A percentile compares a stretch with the other conserved stretches of the same genome.
phyloP scores from a whole-genome alignment of 2,797 vertebrate genomes.

The Enteromius mattozi region DNA sequence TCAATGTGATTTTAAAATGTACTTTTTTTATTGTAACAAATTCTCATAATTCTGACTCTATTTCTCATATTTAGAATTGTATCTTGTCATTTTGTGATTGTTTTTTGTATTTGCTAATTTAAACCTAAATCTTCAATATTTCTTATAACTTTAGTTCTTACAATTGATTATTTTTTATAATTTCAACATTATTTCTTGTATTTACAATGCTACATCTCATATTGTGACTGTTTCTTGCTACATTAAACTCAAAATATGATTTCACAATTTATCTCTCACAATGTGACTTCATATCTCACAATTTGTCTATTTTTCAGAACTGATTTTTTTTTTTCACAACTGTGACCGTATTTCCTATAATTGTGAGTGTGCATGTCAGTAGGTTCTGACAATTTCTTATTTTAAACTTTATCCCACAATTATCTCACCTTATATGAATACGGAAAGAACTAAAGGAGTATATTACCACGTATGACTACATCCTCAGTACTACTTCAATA shows the following conservation, averaged over 20 bases:
- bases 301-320: neutral
- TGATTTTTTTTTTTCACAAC: neutral
- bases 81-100: too few relatives aligned
- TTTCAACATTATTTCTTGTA: neutral
- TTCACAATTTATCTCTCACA: neutral
- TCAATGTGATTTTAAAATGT: too few relatives aligned
- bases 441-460: neutral
- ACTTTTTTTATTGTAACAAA: too few relatives aligned
- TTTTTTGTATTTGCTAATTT: too few relatives aligned
- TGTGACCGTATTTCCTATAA: neutral
- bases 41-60: too few relatives aligned
- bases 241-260: neutral
- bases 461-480: neutral
- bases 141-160: neutral
- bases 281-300: neutral
- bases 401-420: neutral
- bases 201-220: neutral
- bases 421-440: neutral
- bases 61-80: too few relatives aligned
- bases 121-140: neutral
- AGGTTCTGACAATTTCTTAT: neutral
- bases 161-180: neutral
- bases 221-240: neutral
- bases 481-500: neutral
- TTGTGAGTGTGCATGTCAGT: neutral